Conservation (phyloP, 2,888 invertebrate genomes). For the Glyphotaelius pellucidus region DNA sequence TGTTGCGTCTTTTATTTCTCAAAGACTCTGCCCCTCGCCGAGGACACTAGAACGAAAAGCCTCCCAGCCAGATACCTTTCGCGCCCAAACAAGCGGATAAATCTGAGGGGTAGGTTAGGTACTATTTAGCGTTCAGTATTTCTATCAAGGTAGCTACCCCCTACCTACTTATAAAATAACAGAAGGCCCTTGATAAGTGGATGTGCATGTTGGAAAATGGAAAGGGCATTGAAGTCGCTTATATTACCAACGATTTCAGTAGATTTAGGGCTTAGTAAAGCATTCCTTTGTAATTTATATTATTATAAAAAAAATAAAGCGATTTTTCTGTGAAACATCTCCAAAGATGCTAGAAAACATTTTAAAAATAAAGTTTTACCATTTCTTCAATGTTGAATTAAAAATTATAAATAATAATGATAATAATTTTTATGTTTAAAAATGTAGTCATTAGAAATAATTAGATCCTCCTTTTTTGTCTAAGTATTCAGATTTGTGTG, state of each 20-base stretch:
- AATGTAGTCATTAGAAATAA: too few relatives aligned
- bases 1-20: slow-evolving; percentile 60
- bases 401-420: too few relatives aligned
- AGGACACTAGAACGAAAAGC: slow-evolving; percentile 36
- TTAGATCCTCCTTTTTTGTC: too few relatives aligned
- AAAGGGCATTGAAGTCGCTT: background rate
- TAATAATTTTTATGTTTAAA: too few relatives aligned
- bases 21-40: slow-evolving; percentile 51
- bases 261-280: background rate
- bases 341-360: too few relatives aligned
- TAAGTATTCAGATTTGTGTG: too few relatives aligned
- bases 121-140: background rate
- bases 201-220: background rate
- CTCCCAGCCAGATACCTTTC: slow-evolving; percentile 57
- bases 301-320: too few relatives aligned
- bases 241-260: background rate
- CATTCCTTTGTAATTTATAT: background rate
- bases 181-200: background rate
- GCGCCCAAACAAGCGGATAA: slow-evolving; percentile 62
- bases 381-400: too few relatives aligned
- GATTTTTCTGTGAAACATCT: too few relatives aligned
- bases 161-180: background rate
- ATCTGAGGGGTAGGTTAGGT: slow-evolving; percentile 7
- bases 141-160: background rate
- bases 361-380: too few relatives aligned